Percentiles rank a stretch among this genome's conserved stretches.
Conservation (phyloP, 2,113 vertebrate genomes). For the Nerophis ophidion region DNA sequence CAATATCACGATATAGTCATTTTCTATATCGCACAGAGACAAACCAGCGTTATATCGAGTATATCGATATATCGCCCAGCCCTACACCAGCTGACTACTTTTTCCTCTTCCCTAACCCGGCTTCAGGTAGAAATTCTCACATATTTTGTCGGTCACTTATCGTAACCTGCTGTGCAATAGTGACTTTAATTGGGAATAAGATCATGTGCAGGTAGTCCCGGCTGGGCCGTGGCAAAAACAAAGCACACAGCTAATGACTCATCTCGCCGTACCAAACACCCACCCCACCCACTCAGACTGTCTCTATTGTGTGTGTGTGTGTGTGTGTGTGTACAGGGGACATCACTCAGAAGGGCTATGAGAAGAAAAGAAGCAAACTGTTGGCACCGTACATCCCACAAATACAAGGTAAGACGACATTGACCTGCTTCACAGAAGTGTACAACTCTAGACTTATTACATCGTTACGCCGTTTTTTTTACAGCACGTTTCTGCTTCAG, state of each 20-base stretch:
- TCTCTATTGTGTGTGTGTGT: slow-evolving; percentile 50
- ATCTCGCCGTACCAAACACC: slow-evolving; percentile 45
- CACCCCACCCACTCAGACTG: slow-evolving; percentile 38
- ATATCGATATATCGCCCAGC: no score
- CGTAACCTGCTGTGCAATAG: no score
- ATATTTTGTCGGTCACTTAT: no score
- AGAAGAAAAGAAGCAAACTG: slow-evolving; percentile 80
- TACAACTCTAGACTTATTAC: background rate
- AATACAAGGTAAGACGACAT: slow-evolving; percentile 71
- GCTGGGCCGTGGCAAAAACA: background rate
- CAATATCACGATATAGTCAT: no score
- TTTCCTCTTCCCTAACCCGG: background rate
- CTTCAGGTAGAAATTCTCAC: no score
- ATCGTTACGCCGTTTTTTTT: background rate
- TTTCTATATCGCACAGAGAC: no score
- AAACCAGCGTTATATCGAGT: no score
- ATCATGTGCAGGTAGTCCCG: background rate
- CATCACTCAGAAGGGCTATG: slow-evolving; percentile 83
- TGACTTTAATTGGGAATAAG: background rate
- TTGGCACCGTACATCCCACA: slow-evolving; percentile 77
- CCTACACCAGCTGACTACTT: background rate
- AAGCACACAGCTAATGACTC: slow-evolving; percentile 61
- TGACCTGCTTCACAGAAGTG: background rate
- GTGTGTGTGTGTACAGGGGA: slow-evolving; percentile 70
- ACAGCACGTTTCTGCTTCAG: slow-evolving; percentile 13